phyloP scores from a whole-genome alignment of 1,140 invertebrate species.

The Protaetia brevitarsis region DNA sequence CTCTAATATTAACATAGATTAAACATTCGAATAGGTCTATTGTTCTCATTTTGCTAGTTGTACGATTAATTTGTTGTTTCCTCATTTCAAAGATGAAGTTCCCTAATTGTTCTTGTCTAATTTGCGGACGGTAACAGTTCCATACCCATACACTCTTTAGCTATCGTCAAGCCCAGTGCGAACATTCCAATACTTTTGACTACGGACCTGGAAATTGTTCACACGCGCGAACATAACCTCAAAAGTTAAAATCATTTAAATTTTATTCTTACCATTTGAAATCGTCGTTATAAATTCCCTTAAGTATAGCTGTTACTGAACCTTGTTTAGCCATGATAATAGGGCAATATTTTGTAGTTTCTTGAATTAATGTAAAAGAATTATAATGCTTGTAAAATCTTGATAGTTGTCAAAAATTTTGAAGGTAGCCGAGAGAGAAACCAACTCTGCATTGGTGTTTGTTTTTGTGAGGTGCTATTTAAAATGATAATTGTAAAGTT shows the following conservation, averaged over 20 bases:
- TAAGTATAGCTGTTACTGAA: constrained; percentile 42
- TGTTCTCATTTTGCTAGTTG: too few relatives aligned
- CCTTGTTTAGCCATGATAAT: constrained; percentile 38
- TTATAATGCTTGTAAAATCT: too few relatives aligned
- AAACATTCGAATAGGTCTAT: too few relatives aligned
- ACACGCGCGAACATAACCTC: not conserved
- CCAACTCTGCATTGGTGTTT: not conserved
- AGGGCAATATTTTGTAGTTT: not conserved
- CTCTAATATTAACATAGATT: too few relatives aligned
- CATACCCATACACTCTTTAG: constrained; percentile 63
- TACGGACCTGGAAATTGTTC: constrained; percentile 57
- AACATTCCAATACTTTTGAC: constrained; percentile 68
- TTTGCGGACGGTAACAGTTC: constrained; percentile 51
- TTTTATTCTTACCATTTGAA: constrained; percentile 53
- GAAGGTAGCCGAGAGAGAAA: not conserved
- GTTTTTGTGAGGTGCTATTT: not conserved
- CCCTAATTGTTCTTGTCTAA: not conserved
- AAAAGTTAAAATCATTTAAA: not conserved
- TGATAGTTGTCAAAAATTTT: not conserved
- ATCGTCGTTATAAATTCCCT: constrained; percentile 53
- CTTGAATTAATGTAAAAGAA: too few relatives aligned
- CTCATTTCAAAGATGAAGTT: too few relatives aligned
- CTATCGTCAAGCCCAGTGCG: constrained; percentile 62
- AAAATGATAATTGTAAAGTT: not conserved
- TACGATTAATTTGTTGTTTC: too few relatives aligned